Evolutionary conservation across 1,140 invertebrate genomes (phyloP).

Genomic region (Drosophila oshimai): DNA sequence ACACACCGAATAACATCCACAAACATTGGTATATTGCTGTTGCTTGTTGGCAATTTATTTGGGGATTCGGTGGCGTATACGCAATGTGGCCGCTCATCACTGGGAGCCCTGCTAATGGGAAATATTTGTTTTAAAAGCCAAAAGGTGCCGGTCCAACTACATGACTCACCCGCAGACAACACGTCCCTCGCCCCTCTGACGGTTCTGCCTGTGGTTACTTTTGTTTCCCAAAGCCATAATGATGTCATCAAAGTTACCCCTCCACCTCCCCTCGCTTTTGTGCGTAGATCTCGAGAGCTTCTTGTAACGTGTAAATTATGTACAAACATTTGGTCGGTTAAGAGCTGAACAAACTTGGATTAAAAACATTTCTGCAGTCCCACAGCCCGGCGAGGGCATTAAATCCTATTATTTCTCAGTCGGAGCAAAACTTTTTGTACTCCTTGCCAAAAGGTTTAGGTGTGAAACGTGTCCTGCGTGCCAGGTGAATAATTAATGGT

Average conservation of each 20-base stretch:
- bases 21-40: slow-evolving; percentile 10
- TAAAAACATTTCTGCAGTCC: slow-evolving; percentile 46
- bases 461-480: slow-evolving; percentile 38
- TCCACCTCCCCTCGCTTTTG: not conserved
- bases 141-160: slow-evolving; percentile 49
- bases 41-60: slow-evolving; percentile 46
- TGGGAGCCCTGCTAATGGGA: slow-evolving; percentile 63
- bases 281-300: slow-evolving; percentile 47
- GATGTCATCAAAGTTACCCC: slow-evolving; percentile 65
- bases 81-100: slow-evolving; percentile 58
- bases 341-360: slow-evolving; percentile 50
- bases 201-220: slow-evolving; percentile 61
- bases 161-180: slow-evolving; percentile 52
- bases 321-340: slow-evolving; percentile 59
- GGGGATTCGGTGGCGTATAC: slow-evolving; percentile 56
- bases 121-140: slow-evolving; percentile 79
- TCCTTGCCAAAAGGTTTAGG: slow-evolving; percentile 36
- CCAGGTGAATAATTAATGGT: slow-evolving; percentile 68
- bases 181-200: not conserved
- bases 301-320: slow-evolving; percentile 71
- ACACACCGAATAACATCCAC: not conserved
- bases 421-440: slow-evolving; percentile 30
- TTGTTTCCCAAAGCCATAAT: slow-evolving; percentile 75
- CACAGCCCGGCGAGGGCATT: slow-evolving; percentile 34
- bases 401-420: slow-evolving; percentile 69